phyloP scores from a whole-genome alignment of 2,888 invertebrate species.

The Dolichomitus sp. region DNA sequence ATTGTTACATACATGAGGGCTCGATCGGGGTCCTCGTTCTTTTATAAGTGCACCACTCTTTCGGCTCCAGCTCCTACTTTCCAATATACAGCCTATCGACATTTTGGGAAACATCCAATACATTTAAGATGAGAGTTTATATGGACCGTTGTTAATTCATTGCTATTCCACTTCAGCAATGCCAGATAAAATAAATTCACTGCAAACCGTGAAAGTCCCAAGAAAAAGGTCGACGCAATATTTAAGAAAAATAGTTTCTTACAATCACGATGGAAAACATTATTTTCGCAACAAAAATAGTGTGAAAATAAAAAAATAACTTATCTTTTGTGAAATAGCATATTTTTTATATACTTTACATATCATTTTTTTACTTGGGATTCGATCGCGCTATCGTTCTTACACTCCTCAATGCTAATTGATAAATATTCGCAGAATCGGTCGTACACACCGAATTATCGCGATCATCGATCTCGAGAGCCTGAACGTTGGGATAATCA shows the following conservation, averaged over 20 bases:
- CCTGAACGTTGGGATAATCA: too few relatives aligned
- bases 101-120: constrained; percentile 66
- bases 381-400: too few relatives aligned
- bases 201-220: neutral
- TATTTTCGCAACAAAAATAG: too few relatives aligned
- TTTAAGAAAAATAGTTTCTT: neutral
- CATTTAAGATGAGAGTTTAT: constrained; percentile 41
- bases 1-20: constrained; percentile 83
- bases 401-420: too few relatives aligned
- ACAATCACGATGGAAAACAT: neutral
- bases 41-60: constrained; percentile 75
- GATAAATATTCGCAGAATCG: too few relatives aligned
- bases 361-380: too few relatives aligned
- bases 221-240: neutral
- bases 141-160: neutral
- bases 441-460: too few relatives aligned
- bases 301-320: too few relatives aligned
- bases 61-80: constrained; percentile 66
- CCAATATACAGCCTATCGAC: constrained; percentile 56
- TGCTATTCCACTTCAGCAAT: neutral
- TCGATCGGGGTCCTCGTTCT: constrained; percentile 82
- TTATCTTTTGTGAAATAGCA: neutral
- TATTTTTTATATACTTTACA: too few relatives aligned
- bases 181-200: neutral
- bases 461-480: too few relatives aligned